Conservation (phyloP, 2,888 invertebrate species). For the Meteorus cinctellus region DNA sequence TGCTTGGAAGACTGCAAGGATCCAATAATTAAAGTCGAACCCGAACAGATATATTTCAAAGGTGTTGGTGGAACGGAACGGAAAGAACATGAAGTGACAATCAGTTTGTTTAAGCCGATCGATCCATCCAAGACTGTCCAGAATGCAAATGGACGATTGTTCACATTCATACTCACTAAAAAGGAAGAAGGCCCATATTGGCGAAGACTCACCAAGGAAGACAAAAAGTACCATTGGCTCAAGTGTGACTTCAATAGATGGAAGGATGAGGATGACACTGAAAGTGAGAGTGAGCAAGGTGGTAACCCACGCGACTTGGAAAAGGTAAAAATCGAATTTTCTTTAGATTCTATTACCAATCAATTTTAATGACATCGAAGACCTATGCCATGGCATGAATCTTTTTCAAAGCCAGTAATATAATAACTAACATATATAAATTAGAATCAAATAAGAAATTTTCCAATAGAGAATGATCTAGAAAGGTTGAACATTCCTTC, state of each 20-base stretch:
- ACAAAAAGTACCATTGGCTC: conserved; percentile 94
- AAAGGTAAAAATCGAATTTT: conserved; percentile 56
- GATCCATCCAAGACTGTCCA: conserved; percentile 85
- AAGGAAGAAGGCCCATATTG: conserved; percentile 85
- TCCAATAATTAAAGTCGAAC: conserved; percentile 83
- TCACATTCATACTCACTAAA: conserved; percentile 84
- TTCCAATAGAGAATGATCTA: background rate
- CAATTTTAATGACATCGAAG: no score
- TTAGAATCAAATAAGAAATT: background rate
- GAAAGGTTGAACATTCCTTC: no score
- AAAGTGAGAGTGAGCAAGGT: conserved; percentile 78
- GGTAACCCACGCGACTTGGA: conserved; percentile 60
- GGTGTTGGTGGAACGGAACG: conserved; percentile 89
- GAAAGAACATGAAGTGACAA: conserved; percentile 89
- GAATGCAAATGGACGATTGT: conserved; percentile 83
- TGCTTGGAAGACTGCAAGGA: conserved; percentile 92
- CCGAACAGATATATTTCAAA: conserved; percentile 83
- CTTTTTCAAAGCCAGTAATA: background rate
- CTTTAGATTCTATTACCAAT: no score
- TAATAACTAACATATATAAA: background rate
- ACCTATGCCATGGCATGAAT: no score
- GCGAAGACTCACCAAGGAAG: conserved; percentile 90
- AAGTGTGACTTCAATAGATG: conserved; percentile 99
- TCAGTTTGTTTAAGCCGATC: conserved; percentile 88
- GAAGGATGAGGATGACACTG: conserved; percentile 97